Evolutionary conservation across 2,797 vertebrate genomes (phyloP).

Genomic region (Lophotriccus pileatus): DNA sequence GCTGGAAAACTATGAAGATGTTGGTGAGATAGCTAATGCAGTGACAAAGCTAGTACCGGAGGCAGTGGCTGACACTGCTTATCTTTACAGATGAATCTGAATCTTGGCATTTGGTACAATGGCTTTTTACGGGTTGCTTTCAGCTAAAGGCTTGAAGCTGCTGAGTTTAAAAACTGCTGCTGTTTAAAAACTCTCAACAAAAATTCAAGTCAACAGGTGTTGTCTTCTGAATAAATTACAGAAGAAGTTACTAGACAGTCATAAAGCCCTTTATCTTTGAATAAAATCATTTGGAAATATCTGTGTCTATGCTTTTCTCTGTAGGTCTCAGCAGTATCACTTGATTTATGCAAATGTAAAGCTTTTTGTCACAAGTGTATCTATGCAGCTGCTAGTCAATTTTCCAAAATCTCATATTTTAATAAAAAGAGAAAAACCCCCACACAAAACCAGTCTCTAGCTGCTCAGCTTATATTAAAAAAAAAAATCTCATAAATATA

Average conservation of each 20-base stretch:
- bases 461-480: background rate
- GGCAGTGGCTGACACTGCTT: background rate
- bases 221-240: background rate
- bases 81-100: background rate
- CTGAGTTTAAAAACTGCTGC: background rate
- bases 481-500: background rate
- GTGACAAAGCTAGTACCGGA: background rate
- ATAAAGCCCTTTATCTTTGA: background rate
- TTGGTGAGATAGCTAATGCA: background rate
- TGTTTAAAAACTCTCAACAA: background rate
- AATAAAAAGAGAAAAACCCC: background rate
- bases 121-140: accelerated
- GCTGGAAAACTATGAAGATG: background rate
- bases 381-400: background rate
- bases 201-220: background rate
- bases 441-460: background rate
- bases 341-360: background rate
- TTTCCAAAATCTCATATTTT: background rate
- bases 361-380: background rate
- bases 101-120: background rate
- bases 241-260: background rate
- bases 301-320: background rate
- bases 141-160: background rate
- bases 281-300: background rate
- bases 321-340: background rate